Conservation (phyloP, 2,888 invertebrate species). For the Lithophane socia region DNA sequence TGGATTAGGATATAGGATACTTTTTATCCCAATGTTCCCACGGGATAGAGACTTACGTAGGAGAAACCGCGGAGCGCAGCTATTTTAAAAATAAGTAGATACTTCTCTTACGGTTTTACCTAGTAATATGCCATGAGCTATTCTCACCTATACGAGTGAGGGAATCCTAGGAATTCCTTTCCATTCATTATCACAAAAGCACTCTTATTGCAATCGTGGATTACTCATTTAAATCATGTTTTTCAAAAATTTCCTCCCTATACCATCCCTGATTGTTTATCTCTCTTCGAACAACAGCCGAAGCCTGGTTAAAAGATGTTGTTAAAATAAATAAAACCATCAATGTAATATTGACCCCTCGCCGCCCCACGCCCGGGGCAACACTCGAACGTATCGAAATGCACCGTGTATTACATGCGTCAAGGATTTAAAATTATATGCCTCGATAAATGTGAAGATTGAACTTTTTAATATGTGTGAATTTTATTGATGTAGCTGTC, state of each 20-base stretch:
- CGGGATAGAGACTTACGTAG: too few species aligned
- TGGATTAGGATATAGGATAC: too few species aligned
- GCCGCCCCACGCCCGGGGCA: constrained; percentile 22
- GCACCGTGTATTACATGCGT: background rate
- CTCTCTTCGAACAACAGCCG: background rate
- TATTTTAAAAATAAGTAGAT: background rate
- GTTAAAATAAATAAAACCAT: constrained; percentile 42
- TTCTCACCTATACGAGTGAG: background rate
- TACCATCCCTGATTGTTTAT: background rate
- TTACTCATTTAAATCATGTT: background rate
- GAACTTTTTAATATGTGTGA: constrained; percentile 25
- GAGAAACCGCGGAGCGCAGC: too few species aligned
- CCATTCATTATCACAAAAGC: background rate
- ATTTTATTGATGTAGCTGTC: constrained; percentile 30
- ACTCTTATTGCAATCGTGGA: background rate
- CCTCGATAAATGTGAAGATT: constrained; percentile 15
- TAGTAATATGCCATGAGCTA: background rate
- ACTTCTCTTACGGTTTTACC: background rate
- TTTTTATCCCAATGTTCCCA: too few species aligned
- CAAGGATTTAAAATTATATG: constrained; percentile 40
- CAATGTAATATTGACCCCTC: constrained; percentile 26
- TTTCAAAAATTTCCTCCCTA: background rate
- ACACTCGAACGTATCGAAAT: background rate
- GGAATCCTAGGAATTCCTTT: background rate
- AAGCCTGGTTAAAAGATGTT: background rate